Evolutionary conservation across 2,113 vertebrate genomes (phyloP).

Genomic region (Prietella phreatophila): DNA sequence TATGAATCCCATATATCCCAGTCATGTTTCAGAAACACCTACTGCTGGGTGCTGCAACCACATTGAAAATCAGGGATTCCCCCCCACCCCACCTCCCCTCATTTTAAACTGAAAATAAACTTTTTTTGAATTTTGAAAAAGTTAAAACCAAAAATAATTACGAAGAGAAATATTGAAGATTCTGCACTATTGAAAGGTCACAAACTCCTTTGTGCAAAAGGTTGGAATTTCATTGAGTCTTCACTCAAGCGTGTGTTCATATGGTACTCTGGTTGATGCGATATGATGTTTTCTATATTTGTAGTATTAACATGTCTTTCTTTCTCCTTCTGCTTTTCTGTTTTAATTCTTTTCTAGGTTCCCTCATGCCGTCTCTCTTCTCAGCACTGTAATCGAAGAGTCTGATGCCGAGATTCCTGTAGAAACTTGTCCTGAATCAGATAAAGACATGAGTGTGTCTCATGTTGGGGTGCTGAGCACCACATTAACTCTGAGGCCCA

Average conservation of each 20-base stretch:
- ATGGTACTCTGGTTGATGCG: background rate
- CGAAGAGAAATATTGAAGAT: background rate
- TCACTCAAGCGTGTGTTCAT: background rate
- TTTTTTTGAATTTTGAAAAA: too few relatives aligned
- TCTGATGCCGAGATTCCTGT: conserved; percentile 20
- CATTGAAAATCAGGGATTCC: too few relatives aligned
- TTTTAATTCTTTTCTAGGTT: conserved; percentile 47
- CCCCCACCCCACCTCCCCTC: too few relatives aligned
- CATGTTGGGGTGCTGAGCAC: conserved; percentile 37
- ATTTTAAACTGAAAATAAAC: background rate
- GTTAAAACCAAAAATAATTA: too few relatives aligned
- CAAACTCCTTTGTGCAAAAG: too few relatives aligned
- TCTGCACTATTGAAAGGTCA: background rate
- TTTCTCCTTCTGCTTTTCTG: conserved; percentile 1
- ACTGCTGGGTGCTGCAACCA: background rate
- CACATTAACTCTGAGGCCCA: conserved; percentile 61
- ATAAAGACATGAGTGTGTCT: conserved; percentile 58
- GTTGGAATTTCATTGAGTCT: too few relatives aligned
- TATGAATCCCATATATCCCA: background rate
- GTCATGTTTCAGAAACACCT: background rate
- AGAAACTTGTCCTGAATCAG: conserved; percentile 27
- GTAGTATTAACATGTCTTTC: background rate
- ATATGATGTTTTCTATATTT: background rate
- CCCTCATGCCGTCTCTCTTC: conserved; percentile 12
- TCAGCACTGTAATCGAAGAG: conserved; percentile 26